phyloP scores from a whole-genome alignment of 2,888 invertebrate species.

The Notodonta dromedarius region DNA sequence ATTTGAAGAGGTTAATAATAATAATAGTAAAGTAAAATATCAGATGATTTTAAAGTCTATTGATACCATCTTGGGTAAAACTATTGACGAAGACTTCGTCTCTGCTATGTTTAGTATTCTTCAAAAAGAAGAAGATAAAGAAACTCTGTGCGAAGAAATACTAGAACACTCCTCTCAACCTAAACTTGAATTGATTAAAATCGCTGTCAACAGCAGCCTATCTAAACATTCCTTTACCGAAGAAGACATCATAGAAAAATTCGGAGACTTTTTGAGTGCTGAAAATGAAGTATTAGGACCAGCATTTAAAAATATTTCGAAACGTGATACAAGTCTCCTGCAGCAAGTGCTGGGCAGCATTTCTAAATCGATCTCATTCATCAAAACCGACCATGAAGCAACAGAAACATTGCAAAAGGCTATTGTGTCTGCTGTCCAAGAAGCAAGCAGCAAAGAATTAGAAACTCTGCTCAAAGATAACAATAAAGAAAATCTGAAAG shows the following conservation, averaged over 20 bases:
- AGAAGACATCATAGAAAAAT: slow-evolving; percentile 85
- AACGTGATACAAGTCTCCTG: slow-evolving; percentile 84
- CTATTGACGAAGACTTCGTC: slow-evolving; percentile 76
- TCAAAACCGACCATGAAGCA: slow-evolving; percentile 86
- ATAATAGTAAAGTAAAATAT: slow-evolving; percentile 79
- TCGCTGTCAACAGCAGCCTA: slow-evolving; percentile 77
- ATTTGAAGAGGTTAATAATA: slow-evolving; percentile 78
- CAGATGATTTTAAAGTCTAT: slow-evolving; percentile 80
- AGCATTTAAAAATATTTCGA: slow-evolving; percentile 87
- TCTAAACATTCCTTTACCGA: slow-evolving; percentile 77
- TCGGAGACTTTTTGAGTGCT: slow-evolving; percentile 86
- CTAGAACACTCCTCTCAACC: slow-evolving; percentile 80
- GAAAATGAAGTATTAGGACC: slow-evolving; percentile 85
- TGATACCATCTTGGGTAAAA: slow-evolving; percentile 77
- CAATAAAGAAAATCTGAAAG: slow-evolving; percentile 71
- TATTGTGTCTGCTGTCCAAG: slow-evolving; percentile 86
- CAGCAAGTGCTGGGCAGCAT: slow-evolving; percentile 85
- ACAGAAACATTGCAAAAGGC: slow-evolving; percentile 87
- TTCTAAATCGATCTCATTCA: slow-evolving; percentile 83
- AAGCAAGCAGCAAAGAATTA: slow-evolving; percentile 84
- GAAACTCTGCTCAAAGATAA: slow-evolving; percentile 81
- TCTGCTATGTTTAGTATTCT: slow-evolving; percentile 78
- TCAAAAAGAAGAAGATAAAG: slow-evolving; percentile 80
- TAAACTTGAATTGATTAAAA: slow-evolving; percentile 86
- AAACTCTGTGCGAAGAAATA: slow-evolving; percentile 76